Evolutionary conservation across 1,140 invertebrate species (phyloP).

Genomic region (Wasmannia auropunctata): DNA sequence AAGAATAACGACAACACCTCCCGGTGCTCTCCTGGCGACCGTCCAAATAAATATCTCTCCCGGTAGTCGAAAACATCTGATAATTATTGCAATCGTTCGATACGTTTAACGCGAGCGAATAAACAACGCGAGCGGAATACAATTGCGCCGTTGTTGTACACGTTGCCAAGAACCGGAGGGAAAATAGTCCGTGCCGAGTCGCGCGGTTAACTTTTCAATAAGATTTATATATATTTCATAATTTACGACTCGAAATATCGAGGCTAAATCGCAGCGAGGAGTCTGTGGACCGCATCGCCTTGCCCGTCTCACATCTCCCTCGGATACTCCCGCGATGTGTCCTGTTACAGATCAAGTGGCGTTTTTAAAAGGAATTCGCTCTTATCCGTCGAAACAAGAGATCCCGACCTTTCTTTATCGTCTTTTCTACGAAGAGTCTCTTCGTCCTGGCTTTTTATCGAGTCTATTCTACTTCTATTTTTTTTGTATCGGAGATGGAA

Average conservation of each 20-base stretch:
- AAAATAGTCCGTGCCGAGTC: background rate
- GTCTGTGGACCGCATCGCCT: background rate
- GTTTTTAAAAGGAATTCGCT: constrained; percentile 1
- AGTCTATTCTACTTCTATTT: background rate
- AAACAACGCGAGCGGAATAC: constrained; percentile 21
- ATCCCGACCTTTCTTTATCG: background rate
- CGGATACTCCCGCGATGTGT: background rate
- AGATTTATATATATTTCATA: background rate
- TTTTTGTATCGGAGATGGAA: background rate
- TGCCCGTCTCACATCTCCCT: background rate
- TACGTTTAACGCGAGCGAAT: background rate
- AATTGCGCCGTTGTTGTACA: background rate
- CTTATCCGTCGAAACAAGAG: background rate
- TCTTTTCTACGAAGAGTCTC: background rate
- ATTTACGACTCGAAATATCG: background rate
- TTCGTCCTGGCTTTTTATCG: background rate
- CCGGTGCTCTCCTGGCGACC: constrained; percentile 32
- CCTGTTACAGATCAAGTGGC: constrained; percentile 7
- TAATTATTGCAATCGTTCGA: constrained; percentile 24
- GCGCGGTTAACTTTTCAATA: background rate
- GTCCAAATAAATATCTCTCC: constrained; percentile 20
- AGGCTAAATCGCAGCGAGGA: background rate
- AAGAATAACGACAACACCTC: constrained; percentile 32
- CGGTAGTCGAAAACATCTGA: constrained; percentile 26
- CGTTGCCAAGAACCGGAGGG: background rate